These are phyloP conservation scores for Catalaphyllia jardinei DNA, from an alignment of 64 coral and sea anemone species.

Conservation along the genomic window DNA sequence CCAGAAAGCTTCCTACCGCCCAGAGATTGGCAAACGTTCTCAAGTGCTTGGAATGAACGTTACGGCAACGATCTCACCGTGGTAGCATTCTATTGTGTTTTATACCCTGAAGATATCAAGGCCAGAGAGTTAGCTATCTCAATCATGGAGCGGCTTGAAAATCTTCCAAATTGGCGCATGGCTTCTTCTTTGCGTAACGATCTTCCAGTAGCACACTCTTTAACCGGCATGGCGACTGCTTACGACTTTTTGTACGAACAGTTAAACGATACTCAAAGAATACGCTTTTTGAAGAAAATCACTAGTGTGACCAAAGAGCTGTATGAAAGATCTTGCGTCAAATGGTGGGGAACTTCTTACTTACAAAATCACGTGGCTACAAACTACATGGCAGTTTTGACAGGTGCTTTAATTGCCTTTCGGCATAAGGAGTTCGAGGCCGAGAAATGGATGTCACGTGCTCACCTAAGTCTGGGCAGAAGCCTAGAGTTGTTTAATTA, in stretches of 20 bases:
- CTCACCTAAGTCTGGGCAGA: constrained; percentile 66
- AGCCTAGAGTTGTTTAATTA: constrained; percentile 69
- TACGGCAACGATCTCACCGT: constrained; percentile 78
- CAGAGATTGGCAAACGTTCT: constrained; percentile 49
- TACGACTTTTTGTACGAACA: constrained; percentile 76
- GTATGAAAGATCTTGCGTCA: constrained; percentile 50
- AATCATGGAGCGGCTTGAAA: constrained; percentile 64
- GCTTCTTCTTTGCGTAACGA: constrained; percentile 65
- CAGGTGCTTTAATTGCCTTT: constrained; percentile 50
- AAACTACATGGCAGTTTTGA: constrained; percentile 86
- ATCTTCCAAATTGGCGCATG: constrained; percentile 82
- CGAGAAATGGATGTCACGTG: constrained; percentile 44
- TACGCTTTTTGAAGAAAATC: constrained; percentile 67
- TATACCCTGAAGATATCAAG: constrained; percentile 57
- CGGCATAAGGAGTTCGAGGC: constrained; percentile 47
- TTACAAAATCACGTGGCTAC: constrained; percentile 96
- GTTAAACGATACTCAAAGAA: constrained; percentile 58
- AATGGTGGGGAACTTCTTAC: constrained; percentile 75
- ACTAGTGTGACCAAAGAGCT: constrained; percentile 44
- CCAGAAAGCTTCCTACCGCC: constrained; percentile 57
- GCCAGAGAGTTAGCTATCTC: constrained; percentile 49
- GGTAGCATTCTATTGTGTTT: constrained; percentile 81
- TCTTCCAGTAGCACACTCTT: constrained; percentile 86
- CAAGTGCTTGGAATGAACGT: constrained; percentile 81
- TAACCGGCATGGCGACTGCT: constrained; percentile 78